phyloP scores from a whole-genome alignment of 2,797 vertebrate genomes.

The Monodelphis domestica region DNA sequence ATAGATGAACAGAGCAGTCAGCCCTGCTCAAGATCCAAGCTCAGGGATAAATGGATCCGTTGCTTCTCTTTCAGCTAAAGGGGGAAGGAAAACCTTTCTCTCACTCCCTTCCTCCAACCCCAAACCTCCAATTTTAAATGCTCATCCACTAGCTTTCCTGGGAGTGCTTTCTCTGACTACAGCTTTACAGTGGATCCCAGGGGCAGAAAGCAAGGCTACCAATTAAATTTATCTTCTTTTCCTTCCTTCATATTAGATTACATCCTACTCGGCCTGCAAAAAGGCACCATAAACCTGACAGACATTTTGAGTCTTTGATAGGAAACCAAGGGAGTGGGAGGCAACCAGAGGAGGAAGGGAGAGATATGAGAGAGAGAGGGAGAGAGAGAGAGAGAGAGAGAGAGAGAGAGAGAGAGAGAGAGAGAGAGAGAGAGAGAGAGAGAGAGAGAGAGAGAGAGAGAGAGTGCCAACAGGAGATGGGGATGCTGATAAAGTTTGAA shows the following conservation, averaged over 20 bases:
- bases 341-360: background rate
- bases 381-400: background rate
- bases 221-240: background rate
- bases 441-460: background rate
- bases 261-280: background rate
- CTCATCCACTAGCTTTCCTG: background rate
- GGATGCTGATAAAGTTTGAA: background rate
- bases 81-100: background rate
- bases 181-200: background rate
- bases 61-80: background rate
- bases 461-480: slow-evolving; percentile 27
- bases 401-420: background rate
- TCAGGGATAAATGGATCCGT: background rate
- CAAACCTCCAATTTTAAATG: background rate
- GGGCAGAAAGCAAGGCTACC: background rate
- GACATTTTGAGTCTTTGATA: background rate
- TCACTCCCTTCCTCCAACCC: background rate
- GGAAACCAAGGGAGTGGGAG: background rate
- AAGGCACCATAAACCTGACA: background rate
- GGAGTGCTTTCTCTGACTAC: background rate
- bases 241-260: too few relatives aligned
- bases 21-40: background rate
- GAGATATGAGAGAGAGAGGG: background rate
- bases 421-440: background rate
- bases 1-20: background rate